Evolutionary conservation across 2,888 invertebrate species (phyloP), one percentile per base, ranked within the genome.

Genomic region (Noctua janthina): DNA sequence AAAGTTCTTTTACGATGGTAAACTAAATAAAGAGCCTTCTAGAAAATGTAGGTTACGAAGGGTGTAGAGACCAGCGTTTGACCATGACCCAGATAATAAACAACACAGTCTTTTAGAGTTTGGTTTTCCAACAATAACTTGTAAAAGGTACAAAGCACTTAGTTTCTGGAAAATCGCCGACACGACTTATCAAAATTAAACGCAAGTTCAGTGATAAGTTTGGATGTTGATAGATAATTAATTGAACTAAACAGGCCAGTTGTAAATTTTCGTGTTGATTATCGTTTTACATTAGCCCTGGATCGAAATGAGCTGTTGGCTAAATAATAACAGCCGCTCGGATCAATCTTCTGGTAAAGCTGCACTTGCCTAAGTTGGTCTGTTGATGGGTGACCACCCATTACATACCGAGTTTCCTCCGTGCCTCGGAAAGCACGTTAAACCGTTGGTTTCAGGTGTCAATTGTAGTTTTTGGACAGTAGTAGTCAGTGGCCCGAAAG

Each of bases 31-130:
- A 56, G 11, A 11, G 4, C 11, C 11, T n/a, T 35, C 35, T 35
- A 35, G 35, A 0, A 10, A 17, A n/a, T 46, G 46, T 68, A 29
- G 68, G 76, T 76, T 54, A 66, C 11, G n/a, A 77, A 67, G 46
- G 46, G 35, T 43, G n/a, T 20, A 78, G 13, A 35, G 8, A 0
- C 46, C 20, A n/a, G 54, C 1, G n/a, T 49, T 46, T 20, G 5
- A 35, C 54, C 46, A 13, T 66, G 54, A 56, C 35, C 35, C 15
- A 67, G 54, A 67, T 76, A 78, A 17, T 78, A 29, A 77, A 54
- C 39, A 17, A 29, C 15, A 23, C 23, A 23, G 17, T 11, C 23
- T 54, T 54, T n/a, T 2, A 17, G 1, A 29, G 8, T 23, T 46
- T 46, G 29, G 56, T 7, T 15, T 35, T 56, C 10, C n/a, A 6